Evolutionary conservation across 2,113 vertebrate species (phyloP).

Genomic region (Lutjanus erythropterus): DNA sequence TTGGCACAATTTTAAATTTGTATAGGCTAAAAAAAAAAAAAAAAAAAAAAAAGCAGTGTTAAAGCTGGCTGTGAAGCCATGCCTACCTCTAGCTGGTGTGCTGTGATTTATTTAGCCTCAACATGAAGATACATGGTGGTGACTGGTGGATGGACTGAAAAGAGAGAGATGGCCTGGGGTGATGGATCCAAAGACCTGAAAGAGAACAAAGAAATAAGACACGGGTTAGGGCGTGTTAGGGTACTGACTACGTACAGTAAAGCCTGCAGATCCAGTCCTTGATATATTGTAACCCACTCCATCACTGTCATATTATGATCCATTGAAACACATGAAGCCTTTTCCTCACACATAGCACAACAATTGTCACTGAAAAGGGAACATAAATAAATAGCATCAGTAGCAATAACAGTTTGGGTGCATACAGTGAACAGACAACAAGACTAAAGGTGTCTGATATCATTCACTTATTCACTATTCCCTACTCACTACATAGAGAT

Average conservation of each 20-base stretch:
- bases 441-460: no score
- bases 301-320: not conserved
- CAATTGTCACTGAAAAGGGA: not conserved
- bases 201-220: slow-evolving; percentile 34
- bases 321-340: not conserved
- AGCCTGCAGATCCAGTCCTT: not conserved
- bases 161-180: slow-evolving; percentile 2
- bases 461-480: no score
- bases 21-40: not conserved
- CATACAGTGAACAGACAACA: not conserved
- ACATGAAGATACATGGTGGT: slow-evolving; percentile 67
- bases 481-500: no score
- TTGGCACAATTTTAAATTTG: slow-evolving; percentile 14
- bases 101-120: slow-evolving; percentile 62
- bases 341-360: not conserved
- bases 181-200: slow-evolving; percentile 58
- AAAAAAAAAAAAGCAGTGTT: not conserved
- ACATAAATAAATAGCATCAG: not conserved
- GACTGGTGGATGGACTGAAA: slow-evolving; percentile 31
- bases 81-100: slow-evolving; percentile 73
- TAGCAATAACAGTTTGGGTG: not conserved
- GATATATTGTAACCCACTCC: not conserved
- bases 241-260: not conserved
- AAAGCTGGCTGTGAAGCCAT: not conserved
- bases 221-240: slow-evolving; percentile 13